A percentile compares a stretch with the other conserved stretches of the same genome.
These are phyloP conservation scores for Vanessa cardui DNA, from an alignment of 2,888 invertebrate species.

Conservation along the genomic window DNA sequence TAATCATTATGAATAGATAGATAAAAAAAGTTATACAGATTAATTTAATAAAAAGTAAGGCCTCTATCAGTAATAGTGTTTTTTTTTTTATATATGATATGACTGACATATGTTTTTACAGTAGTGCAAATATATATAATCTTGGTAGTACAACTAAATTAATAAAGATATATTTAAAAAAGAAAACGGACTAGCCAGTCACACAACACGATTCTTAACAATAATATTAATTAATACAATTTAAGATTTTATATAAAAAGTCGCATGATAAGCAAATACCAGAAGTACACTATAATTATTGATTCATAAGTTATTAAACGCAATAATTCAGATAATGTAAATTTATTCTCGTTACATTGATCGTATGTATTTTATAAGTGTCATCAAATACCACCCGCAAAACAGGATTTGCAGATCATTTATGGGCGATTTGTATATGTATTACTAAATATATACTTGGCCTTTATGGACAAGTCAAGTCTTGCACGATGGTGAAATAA, in stretches of 20 bases:
- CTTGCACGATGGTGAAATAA: slow-evolving; percentile 27
- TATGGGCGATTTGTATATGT: slow-evolving; percentile 45
- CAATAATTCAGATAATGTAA: slow-evolving; percentile 22
- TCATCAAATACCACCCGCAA: slow-evolving; percentile 65
- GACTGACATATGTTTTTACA: too few relatives aligned
- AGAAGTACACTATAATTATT: background rate
- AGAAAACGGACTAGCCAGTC: too few relatives aligned
- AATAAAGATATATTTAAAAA: too few relatives aligned
- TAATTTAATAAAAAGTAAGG: too few relatives aligned
- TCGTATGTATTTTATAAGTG: slow-evolving; percentile 53
- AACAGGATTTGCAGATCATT: slow-evolving; percentile 66
- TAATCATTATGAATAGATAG: too few relatives aligned
- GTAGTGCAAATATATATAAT: too few relatives aligned
- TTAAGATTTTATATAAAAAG: background rate
- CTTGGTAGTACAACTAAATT: too few relatives aligned
- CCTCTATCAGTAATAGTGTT: too few relatives aligned
- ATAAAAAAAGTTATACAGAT: too few relatives aligned
- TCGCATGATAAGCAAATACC: background rate
- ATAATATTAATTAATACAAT: too few relatives aligned
- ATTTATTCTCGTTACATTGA: slow-evolving; percentile 24
- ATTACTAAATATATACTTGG: slow-evolving; percentile 58
- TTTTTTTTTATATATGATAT: too few relatives aligned
- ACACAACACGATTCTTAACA: too few relatives aligned
- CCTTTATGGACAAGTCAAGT: slow-evolving; percentile 43
- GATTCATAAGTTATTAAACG: slow-evolving; percentile 4